Evolutionary conservation across 2,113 vertebrate genomes (phyloP).

Genomic region (Gobius niger): DNA sequence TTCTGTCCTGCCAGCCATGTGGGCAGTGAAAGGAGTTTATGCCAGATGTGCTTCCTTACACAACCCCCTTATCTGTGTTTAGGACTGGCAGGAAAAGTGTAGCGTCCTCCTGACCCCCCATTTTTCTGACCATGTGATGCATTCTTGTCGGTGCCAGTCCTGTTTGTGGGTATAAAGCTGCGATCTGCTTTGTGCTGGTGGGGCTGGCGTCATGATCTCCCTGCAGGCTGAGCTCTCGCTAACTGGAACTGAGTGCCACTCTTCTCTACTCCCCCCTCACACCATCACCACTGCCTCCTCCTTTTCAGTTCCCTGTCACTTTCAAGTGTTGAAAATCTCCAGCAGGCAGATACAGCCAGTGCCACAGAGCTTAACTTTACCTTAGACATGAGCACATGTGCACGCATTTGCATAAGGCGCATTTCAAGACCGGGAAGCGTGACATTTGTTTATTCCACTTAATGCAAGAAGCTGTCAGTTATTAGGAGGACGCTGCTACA

Average conservation of each 20-base stretch:
- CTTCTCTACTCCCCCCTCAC: background rate
- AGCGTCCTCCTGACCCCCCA: background rate
- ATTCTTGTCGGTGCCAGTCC: constrained; percentile 3
- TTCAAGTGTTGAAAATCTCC: constrained; percentile 23
- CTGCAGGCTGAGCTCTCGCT: constrained; percentile 28
- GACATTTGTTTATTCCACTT: constrained; percentile 24
- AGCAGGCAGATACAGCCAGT: constrained; percentile 11
- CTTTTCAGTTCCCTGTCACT: constrained; percentile 27
- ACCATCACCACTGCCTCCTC: background rate
- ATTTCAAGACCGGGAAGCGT: background rate
- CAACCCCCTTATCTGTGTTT: background rate
- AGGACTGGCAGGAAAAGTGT: background rate
- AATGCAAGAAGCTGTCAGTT: constrained; percentile 6
- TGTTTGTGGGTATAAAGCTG: constrained; percentile 28
- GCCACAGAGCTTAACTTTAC: constrained; percentile 12
- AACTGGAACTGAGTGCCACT: constrained; percentile 22
- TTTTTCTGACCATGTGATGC: background rate
- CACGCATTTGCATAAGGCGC: constrained; percentile 19
- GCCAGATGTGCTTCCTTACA: background rate
- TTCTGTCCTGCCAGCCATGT: too few species aligned
- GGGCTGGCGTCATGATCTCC: constrained; percentile 39
- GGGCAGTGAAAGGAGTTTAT: background rate
- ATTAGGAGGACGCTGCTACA: background rate
- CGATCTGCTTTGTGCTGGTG: constrained; percentile 47
- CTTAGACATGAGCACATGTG: constrained; percentile 28